Base-by-base conservation (phyloP, 2,888 invertebrate species). In the Andrena minutula region DNA sequence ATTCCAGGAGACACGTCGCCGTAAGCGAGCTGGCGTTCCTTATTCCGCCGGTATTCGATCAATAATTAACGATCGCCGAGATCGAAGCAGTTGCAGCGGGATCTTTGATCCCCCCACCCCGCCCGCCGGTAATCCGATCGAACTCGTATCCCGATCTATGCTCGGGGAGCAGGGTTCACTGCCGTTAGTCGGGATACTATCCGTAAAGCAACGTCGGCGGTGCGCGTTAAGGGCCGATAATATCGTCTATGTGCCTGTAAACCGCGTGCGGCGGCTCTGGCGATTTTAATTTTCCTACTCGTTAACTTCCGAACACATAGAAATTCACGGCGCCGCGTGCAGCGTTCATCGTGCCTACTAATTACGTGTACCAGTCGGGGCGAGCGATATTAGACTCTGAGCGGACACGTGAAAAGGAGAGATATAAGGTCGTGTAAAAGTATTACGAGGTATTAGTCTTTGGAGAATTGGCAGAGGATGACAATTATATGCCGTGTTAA, bases 251-350 rank as follows among this genome's bases (percentile, higher is more conserved):
- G 65, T 64, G 63, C 58, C 61, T 74, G 78, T 70, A 75, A 79
- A 83, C 78, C 72, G 75, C 80, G 73, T 73, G n/a, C 66, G 71
- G 30, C 79, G 79, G 75, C 74, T 65, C 70, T 79, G 75, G 77
- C 63, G 78, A 83, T 86, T 88, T 86, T 88, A 84, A 85, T 83
- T 88, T 85, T 85, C 84, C 81, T 74, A 74, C 81, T 84, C 87
- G 86, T 84, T 85, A 85, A 85, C 84, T 85, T 81, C 63, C 77
- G 74, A 69, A 51, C 81, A 41, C 12, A 20, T 26, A 26, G 83
- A 78, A 76, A 82, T 79, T 76, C 82, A 82, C 58, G 79, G 58
- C 41, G 53, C 66, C 32, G 69, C 71, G 78, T 26, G 61, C 26
- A 26, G 30, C 60, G 70, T 75, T 72, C 82, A 51, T 82, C 74